A percentile compares a stretch with the other conserved stretches of the same genome.
These are phyloP conservation scores for Deroplatys truncata DNA, from an alignment of 2,888 invertebrate species.

Conservation along the genomic window DNA sequence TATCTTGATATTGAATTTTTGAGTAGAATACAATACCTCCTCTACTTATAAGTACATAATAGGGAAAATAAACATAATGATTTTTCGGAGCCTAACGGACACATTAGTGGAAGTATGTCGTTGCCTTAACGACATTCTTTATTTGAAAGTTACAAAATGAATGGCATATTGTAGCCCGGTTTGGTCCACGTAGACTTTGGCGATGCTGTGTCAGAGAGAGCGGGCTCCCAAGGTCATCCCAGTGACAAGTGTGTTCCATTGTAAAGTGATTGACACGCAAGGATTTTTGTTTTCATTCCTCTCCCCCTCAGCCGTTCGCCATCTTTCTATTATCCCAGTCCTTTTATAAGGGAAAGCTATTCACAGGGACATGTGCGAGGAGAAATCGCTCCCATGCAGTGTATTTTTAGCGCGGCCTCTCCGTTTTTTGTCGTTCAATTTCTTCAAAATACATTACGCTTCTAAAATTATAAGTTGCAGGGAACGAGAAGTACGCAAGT, in stretches of 20 bases:
- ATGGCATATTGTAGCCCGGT: too few species aligned
- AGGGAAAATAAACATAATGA: too few species aligned
- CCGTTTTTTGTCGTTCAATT: neutral
- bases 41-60: too few species aligned
- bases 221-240: neutral
- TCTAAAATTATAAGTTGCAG: too few species aligned
- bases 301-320: neutral
- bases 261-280: neutral
- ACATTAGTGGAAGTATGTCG: too few species aligned
- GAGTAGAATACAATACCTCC: too few species aligned
- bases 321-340: neutral
- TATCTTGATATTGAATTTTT: too few species aligned
- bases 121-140: too few species aligned
- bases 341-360: conserved; percentile 5
- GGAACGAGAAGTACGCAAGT: too few species aligned
- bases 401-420: neutral
- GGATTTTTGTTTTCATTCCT: neutral
- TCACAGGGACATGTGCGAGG: neutral
- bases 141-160: too few species aligned
- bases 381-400: neutral
- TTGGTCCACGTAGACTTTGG: neutral
- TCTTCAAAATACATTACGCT: neutral
- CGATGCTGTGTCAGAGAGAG: neutral
- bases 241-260: neutral
- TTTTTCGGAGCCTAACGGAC: too few species aligned